Evolutionary conservation across 2,888 invertebrate genomes (phyloP).

Genomic region (Volucella zonaria): DNA sequence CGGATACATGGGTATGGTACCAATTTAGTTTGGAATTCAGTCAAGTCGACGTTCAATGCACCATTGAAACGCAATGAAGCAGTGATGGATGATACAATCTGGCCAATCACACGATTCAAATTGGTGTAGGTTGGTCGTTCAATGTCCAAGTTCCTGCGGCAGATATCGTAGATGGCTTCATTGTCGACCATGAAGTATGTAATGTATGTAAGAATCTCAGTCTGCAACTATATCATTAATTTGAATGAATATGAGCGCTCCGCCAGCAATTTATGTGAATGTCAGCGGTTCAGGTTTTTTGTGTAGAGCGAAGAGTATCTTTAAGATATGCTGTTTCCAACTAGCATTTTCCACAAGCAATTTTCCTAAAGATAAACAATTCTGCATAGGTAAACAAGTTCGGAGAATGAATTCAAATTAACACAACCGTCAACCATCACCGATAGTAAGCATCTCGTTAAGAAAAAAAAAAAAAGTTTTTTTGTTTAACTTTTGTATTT

Average conservation of each 20-base stretch:
- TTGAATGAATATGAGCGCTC: neutral
- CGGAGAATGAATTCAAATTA: slow-evolving; percentile 16
- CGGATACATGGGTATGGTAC: too few relatives aligned
- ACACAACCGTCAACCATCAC: neutral
- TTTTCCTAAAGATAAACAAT: slow-evolving; percentile 28
- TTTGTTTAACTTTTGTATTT: neutral
- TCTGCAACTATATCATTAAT: neutral
- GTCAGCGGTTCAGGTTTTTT: slow-evolving; percentile 4
- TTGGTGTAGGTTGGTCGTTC: too few relatives aligned
- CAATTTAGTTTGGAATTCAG: too few relatives aligned
- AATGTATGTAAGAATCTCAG: neutral
- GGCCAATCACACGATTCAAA: too few relatives aligned
- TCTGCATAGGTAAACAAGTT: slow-evolving; percentile 36
- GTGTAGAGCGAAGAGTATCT: slow-evolving; percentile 4
- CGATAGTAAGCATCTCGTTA: slow-evolving; percentile 39
- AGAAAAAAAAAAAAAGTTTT: slow-evolving; percentile 24
- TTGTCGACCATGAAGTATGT: too few relatives aligned
- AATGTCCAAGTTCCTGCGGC: too few relatives aligned
- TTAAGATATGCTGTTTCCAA: neutral
- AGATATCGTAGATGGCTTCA: too few relatives aligned
- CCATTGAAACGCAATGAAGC: too few relatives aligned
- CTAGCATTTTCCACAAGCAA: slow-evolving; percentile 12
- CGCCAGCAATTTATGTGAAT: neutral
- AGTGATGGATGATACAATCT: too few relatives aligned
- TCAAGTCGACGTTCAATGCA: too few relatives aligned